These are phyloP conservation scores for Doris montereyensis DNA, from an alignment of 2,888 invertebrate species.

Conservation along the genomic window DNA sequence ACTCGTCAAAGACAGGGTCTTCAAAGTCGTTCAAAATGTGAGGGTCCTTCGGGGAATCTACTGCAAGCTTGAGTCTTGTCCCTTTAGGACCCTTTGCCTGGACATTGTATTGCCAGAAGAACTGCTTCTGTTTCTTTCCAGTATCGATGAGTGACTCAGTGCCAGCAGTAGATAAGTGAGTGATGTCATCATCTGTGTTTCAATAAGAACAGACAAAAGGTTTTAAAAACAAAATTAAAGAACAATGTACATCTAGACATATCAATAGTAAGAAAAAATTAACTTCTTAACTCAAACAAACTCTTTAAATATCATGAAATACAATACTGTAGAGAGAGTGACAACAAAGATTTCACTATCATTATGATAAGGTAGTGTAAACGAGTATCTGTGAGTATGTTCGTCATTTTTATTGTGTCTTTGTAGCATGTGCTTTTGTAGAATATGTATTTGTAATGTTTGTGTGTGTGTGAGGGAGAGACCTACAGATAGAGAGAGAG, in stretches of 20 bases:
- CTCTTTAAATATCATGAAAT: too few relatives aligned
- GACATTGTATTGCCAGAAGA: constrained; percentile 99
- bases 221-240: not conserved
- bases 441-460: not conserved
- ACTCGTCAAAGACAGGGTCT: constrained; percentile 95
- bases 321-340: too few relatives aligned
- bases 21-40: constrained; percentile 90
- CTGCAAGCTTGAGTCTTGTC: constrained; percentile 77
- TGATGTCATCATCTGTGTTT: constrained; percentile 39
- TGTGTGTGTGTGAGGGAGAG: not conserved
- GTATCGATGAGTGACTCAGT: constrained; percentile 42
- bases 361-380: too few relatives aligned
- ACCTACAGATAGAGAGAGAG: not conserved
- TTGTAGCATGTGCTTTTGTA: not conserved
- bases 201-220: not conserved
- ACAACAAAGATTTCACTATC: too few relatives aligned
- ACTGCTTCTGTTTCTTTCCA: constrained; percentile 73
- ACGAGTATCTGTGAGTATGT: too few relatives aligned
- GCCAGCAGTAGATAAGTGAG: constrained; percentile 39
- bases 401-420: not conserved
- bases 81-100: constrained; percentile 98
- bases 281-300: too few relatives aligned
- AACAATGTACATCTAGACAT: not conserved
- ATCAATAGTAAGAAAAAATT: not conserved
- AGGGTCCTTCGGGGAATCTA: constrained; percentile 86